These are phyloP conservation scores for Polylopha cassiicola DNA, from an alignment of 2,888 invertebrate species.

Conservation along the genomic window DNA sequence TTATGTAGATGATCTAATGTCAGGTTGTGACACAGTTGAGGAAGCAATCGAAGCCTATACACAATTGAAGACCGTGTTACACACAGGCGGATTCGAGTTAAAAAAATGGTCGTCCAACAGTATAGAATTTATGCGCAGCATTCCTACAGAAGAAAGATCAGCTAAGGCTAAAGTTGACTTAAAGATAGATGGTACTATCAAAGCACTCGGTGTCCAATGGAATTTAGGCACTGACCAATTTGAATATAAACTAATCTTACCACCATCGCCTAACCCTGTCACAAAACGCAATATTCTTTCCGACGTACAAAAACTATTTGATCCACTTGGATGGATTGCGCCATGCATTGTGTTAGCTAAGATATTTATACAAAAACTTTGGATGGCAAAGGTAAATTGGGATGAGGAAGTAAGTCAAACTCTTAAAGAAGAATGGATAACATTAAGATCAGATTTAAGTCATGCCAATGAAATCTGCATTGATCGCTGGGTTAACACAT, in stretches of 20 bases:
- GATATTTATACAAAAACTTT: constrained; percentile 13
- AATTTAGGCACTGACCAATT: constrained; percentile 9
- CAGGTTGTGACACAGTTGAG: constrained; percentile 3
- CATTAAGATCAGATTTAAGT: constrained; percentile 1
- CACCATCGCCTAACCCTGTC: neutral
- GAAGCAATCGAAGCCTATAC: neutral
- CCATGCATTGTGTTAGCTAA: constrained; percentile 8
- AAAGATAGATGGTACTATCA: constrained; percentile 23
- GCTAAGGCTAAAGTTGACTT: constrained; percentile 16
- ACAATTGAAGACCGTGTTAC: neutral
- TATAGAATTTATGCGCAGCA: constrained; percentile 4
- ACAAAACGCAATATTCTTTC: constrained; percentile 22
- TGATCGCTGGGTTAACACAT: constrained; percentile 17
- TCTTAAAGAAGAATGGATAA: constrained; percentile 20
- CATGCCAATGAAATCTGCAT: neutral
- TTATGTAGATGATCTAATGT: constrained; percentile 3
- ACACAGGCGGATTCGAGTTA: constrained; percentile 1
- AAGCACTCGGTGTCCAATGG: constrained; percentile 23
- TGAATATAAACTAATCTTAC: neutral
- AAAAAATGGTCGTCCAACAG: constrained; percentile 7
- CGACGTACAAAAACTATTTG: constrained; percentile 20
- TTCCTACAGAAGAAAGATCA: constrained; percentile 9
- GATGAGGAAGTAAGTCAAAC: constrained; percentile 2
- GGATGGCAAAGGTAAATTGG: constrained; percentile 13
- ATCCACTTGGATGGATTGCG: constrained; percentile 26